A percentile compares a stretch with the other conserved stretches of the same genome.
Evolutionary conservation across 2,113 vertebrate species (phyloP).

Genomic region (Butorides virescens): DNA sequence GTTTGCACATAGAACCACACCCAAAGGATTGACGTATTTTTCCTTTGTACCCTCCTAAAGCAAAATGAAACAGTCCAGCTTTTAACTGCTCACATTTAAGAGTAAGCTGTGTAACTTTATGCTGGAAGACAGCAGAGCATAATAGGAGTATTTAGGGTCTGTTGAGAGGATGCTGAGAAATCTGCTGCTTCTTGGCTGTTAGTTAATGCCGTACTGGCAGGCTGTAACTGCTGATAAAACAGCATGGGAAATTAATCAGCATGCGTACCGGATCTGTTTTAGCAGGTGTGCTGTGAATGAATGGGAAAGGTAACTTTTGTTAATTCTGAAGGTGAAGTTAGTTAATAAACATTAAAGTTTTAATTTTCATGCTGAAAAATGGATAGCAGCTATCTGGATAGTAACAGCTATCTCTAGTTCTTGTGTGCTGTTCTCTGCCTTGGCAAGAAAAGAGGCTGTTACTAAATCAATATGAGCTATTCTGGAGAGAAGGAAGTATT

Average conservation of each 20-base stretch:
- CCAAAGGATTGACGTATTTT: background rate
- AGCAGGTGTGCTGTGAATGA: background rate
- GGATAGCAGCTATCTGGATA: background rate
- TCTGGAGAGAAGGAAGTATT: background rate
- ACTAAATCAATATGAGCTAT: background rate
- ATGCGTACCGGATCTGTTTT: background rate
- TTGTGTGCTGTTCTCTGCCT: background rate
- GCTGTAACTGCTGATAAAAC: background rate
- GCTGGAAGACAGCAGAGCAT: background rate
- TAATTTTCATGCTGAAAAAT: background rate
- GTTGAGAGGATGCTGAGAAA: background rate
- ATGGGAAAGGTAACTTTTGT: background rate
- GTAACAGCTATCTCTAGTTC: background rate
- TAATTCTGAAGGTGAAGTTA: background rate
- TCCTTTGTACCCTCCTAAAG: background rate
- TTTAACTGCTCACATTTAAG: fast-evolving
- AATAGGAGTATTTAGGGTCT: background rate
- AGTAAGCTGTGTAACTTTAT: background rate
- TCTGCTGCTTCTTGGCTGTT: background rate
- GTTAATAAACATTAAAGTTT: background rate
- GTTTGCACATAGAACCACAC: background rate
- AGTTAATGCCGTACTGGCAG: background rate
- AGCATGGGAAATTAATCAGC: background rate
- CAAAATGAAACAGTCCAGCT: background rate
- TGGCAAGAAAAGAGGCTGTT: background rate